phyloP scores from a whole-genome alignment of 2,888 invertebrate genomes.

The Lepidocyrtinus sp. region DNA sequence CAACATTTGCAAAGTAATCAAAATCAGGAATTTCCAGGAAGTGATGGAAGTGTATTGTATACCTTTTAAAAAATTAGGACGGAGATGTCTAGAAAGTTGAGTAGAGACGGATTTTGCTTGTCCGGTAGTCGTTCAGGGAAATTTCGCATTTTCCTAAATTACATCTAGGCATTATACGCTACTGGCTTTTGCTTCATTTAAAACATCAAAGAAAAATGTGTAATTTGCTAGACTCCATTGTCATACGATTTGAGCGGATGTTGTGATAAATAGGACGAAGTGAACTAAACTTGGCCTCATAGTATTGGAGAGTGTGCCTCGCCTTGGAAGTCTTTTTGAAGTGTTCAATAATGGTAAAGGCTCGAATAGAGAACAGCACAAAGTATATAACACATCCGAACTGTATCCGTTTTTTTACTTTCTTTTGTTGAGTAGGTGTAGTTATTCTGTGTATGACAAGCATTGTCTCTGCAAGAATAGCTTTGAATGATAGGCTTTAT shows the following conservation, averaged over 20 bases:
- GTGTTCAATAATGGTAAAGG: not conserved
- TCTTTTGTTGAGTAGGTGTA: not conserved
- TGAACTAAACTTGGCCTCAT: not conserved
- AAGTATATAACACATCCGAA: too few species aligned
- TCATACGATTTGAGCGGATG: conserved; percentile 8
- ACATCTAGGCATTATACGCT: not conserved
- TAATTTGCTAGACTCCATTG: not conserved
- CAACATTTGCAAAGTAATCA: not conserved
- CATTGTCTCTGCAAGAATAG: conserved; percentile 56
- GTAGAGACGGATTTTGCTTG: too few species aligned
- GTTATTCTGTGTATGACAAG: conserved; percentile 51
- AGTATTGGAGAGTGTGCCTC: not conserved
- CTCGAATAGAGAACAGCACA: not conserved
- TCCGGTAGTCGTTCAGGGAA: too few species aligned
- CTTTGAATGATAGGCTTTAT: conserved; percentile 59
- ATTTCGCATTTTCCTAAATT: not conserved
- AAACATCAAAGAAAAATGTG: conserved; percentile 2
- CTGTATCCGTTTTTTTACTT: not conserved
- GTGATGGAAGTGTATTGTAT: too few species aligned
- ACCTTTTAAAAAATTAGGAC: too few species aligned
- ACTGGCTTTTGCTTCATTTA: not conserved
- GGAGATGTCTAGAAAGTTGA: too few species aligned
- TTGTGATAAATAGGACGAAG: not conserved
- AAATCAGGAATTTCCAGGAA: not conserved
- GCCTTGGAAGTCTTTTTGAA: not conserved